Base-by-base conservation (phyloP, 2,113 vertebrate species). In the Prolemur simus region DNA sequence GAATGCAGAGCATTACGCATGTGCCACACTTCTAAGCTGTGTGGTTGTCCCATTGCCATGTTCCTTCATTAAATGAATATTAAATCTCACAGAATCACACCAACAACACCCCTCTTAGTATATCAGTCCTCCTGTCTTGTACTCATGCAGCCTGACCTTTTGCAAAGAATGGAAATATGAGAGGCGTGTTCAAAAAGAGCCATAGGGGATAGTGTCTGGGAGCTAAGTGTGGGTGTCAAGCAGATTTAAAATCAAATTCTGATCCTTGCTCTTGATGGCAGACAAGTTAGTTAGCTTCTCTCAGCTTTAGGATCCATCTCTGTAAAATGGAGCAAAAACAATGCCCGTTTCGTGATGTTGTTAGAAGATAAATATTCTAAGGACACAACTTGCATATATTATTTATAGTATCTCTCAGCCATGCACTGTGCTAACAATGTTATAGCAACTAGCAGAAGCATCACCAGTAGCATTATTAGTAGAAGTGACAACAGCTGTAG, bases 211-310 rank as follows among this genome's bases (percentile, higher is more conserved):
- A 17, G 52, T 64, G 42, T 42, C 13, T 42, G 81, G 47, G 25
- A 89, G 45, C 60, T 13, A 54, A 85, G 34, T 39, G 14, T 20
- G 8, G 10, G 23, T 47, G 12, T 42, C 20, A 7, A 58, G n/a
- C 18, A 49, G 60, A 88, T 52, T 14, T n/a, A 93, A 88, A 82
- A 34, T 34, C 83, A 54, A 73, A 87, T 66, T 60, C 54, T 54
- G 42, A 78, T 63, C 74, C 25, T 64, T 25, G 32, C 18, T 71
- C 23, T 93, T 82, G 25, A 52, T 29, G 17, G 17, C 49, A 27
- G 39, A 58, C 32, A n/a, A 69, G 23, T 90, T 3, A 66, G 27
- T 49, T 34, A 34, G 25, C 39, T 52, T 78, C 17, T 81, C 42
- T 37, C 6, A 25, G 12, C 54, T 42, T 78, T 77, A 39, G 63